Conservation (phyloP, 37 sponge, comb jelly and placozoan genomes). For the Eunapius fragilis region DNA sequence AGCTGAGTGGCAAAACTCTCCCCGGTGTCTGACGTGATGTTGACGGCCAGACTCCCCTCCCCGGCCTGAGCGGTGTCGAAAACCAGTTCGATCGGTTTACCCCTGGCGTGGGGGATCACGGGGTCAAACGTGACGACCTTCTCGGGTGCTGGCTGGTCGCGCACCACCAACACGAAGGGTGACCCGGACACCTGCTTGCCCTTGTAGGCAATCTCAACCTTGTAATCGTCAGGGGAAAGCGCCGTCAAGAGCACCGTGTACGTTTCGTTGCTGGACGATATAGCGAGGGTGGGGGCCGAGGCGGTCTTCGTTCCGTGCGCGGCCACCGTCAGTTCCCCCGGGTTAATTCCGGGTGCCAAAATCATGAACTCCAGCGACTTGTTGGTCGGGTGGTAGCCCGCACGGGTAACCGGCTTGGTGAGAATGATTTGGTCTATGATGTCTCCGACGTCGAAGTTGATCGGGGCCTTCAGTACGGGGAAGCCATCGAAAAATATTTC, state of each 20-base stretch:
- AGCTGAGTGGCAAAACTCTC: conserved; percentile 4
- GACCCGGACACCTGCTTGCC: conserved; percentile 58
- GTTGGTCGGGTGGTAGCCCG: conserved; percentile 35
- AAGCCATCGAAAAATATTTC: conserved; percentile 44
- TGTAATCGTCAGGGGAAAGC: conserved; percentile 56
- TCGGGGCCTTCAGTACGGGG: conserved; percentile 13
- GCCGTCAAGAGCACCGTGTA: conserved; percentile 52
- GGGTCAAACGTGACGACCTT: conserved; percentile 55
- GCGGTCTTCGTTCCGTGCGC: conserved; percentile 40
- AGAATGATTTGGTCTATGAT: conserved; percentile 31
- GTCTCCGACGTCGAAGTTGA: conserved; percentile 32
- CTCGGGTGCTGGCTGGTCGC: conserved; percentile 23
- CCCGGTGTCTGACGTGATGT: conserved; percentile 6
- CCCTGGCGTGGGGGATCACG: conserved; percentile 47
- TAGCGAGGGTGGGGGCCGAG: conserved; percentile 20
- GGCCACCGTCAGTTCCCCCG: conserved; percentile 13
- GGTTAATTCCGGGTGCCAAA: conserved; percentile 25
- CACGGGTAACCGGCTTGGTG: conserved; percentile 22
- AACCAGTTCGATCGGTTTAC: conserved; percentile 57
- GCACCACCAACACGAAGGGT: conserved; percentile 54
- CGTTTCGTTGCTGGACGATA: conserved; percentile 32
- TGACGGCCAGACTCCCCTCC: conserved; percentile 26
- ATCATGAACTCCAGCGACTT: conserved; percentile 44
- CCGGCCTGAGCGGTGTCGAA: conserved; percentile 74
- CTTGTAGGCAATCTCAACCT: conserved; percentile 47